Base-by-base conservation (phyloP, 2,113 vertebrate species). In the Gambusia affinis region DNA sequence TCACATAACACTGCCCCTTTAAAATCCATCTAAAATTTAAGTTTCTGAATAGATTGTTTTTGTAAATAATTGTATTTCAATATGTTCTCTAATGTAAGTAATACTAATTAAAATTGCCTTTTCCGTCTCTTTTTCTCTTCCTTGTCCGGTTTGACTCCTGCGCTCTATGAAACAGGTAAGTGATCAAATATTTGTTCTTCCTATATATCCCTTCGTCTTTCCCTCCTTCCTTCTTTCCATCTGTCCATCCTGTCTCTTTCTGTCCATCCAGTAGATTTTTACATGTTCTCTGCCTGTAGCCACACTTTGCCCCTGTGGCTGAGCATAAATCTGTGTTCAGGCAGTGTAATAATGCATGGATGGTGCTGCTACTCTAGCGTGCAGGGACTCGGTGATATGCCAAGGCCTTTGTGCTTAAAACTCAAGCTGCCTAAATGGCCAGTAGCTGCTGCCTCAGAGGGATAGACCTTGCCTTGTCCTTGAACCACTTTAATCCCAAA, bases 271-370 rank as follows among this genome's bases (percentile, higher is more conserved):
- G 8, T 24, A 30, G 39, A 78, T 66, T 22, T 78, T 60, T 64
- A 69, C 72, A 64, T 80, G 67, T 44, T 69, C 68, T 60, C 78
- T 83, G 74, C 77, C 69, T 70, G 64, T 10, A 66, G 71, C 65
- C 76, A 76, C 62, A 60, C 64, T 79, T 27, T 22, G 67, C 61
- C 76, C 70, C 63, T 79, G 44, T 77, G 80, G 70, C 81, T 73
- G 78, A 82, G 86, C 83, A 85, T 77, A 73, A 86, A 82, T 89
- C 81, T 74, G 78, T 84, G 85, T 81, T 87, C 85, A 88, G 79
- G 66, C 75, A 60, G 78, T 75, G 85, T 81, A 64, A 86, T 90
- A 87, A 86, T 85, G 80, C 71, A 68, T 28, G 82, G 80, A 74
- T 87, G 86, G 82, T 82, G 84, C 84, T 80, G 77, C 82, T 83